Percentiles rank a stretch among this genome's conserved stretches.
Evolutionary conservation across 2,113 vertebrate species (phyloP).

Genomic region (Leiothrix lutea): DNA sequence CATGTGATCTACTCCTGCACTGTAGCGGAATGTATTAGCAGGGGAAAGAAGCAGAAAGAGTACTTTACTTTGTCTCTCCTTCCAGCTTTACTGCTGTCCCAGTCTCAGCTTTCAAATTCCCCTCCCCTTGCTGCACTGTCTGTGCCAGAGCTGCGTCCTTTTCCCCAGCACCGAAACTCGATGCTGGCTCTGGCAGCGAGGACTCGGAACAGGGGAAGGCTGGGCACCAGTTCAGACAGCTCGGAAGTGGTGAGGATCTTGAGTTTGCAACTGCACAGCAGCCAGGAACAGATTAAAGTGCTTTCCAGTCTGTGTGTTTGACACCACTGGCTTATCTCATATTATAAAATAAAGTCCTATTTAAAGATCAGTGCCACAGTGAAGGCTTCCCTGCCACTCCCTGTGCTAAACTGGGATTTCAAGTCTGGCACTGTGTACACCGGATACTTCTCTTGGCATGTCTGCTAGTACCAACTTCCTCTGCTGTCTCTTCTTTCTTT

Average conservation of each 20-base stretch:
- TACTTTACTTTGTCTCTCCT: not conserved
- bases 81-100: not conserved
- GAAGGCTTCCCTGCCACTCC: slow-evolving; percentile 55
- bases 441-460: slow-evolving; percentile 58
- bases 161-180: not conserved
- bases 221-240: slow-evolving; percentile 23
- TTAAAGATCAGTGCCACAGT: slow-evolving; percentile 51
- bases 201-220: not conserved
- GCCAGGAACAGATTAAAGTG: not conserved
- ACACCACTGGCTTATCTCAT: slow-evolving; percentile 14
- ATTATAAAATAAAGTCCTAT: slow-evolving; percentile 61
- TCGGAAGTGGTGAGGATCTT: slow-evolving; percentile 48
- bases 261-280: not conserved
- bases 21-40: fast-evolving
- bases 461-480: slow-evolving; percentile 37
- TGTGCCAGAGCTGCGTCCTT: not conserved
- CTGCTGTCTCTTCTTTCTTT: slow-evolving; percentile 11
- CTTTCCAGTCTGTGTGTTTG: not conserved
- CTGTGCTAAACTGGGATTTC: slow-evolving; percentile 36
- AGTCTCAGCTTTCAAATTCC: not conserved
- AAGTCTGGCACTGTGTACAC: slow-evolving; percentile 38
- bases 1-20: not conserved
- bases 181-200: not conserved
- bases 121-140: not conserved
- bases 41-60: not conserved